A percentile compares a stretch with the other conserved stretches of the same genome.
Conservation (phyloP, 2,888 invertebrate species). For the Megastigmus dorsalis region DNA sequence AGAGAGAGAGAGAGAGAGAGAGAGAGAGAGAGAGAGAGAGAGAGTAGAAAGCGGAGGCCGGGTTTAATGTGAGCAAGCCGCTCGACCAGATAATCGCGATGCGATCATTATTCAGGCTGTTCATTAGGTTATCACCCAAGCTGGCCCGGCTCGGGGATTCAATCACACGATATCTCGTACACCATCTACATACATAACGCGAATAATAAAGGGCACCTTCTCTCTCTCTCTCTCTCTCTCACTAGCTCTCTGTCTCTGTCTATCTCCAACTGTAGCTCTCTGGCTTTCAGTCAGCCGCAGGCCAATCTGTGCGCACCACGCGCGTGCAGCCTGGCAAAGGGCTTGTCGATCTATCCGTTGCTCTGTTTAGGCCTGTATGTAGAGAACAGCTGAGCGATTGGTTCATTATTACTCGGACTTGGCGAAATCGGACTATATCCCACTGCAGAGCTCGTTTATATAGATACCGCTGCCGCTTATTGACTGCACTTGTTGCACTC, state of each 20-base stretch:
- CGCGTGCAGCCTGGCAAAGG: too few relatives aligned
- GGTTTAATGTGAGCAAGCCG: background rate
- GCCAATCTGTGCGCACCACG: background rate
- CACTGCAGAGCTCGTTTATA: too few relatives aligned
- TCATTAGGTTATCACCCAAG: constrained; percentile 72
- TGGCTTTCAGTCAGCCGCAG: too few relatives aligned
- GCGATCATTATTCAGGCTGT: constrained; percentile 71
- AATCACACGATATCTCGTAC: constrained; percentile 68
- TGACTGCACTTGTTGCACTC: too few relatives aligned
- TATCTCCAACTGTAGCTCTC: too few relatives aligned
- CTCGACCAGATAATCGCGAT: constrained; percentile 40
- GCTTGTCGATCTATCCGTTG: too few relatives aligned
- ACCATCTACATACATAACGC: constrained; percentile 68
- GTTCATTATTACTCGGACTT: background rate
- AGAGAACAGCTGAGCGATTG: too few relatives aligned
- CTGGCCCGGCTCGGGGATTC: constrained; percentile 61
- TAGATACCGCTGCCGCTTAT: too few relatives aligned
- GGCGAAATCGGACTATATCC: background rate
- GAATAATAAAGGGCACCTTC: constrained; percentile 70
- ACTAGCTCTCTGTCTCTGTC: too few relatives aligned
- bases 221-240: too few relatives aligned
- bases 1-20: background rate
- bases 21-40: background rate
- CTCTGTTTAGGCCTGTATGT: too few relatives aligned
- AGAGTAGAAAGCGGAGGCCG: background rate